These are phyloP conservation scores for Trogon surrucura DNA, from an alignment of 2,113 vertebrate species.

Conservation along the genomic window DNA sequence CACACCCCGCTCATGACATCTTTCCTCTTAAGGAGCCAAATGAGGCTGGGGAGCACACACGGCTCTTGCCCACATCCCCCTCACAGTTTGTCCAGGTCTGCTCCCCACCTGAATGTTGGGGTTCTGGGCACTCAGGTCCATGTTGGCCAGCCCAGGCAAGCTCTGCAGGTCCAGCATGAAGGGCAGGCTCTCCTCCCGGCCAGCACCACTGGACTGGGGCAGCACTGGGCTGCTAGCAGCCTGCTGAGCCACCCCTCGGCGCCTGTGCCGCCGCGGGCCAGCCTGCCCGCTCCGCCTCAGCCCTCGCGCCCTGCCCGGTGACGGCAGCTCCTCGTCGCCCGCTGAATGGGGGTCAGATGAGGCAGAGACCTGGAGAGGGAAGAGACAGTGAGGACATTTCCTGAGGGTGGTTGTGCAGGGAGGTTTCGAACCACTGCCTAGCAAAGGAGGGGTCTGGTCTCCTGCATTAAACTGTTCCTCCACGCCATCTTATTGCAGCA, in stretches of 20 bases:
- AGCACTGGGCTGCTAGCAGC: conserved; percentile 20
- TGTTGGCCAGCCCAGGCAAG: conserved; percentile 83
- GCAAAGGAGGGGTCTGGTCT: neutral
- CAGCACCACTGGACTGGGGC: conserved; percentile 42
- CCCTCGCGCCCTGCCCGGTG: conserved; percentile 74
- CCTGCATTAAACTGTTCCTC: neutral
- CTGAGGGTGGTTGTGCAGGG: neutral
- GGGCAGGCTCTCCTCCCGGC: conserved; percentile 77
- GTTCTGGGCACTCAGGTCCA: conserved; percentile 85
- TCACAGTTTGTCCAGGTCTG: rapidly evolving
- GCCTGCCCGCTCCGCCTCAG: conserved; percentile 33
- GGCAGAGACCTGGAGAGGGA: conserved; percentile 71
- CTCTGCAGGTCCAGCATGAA: conserved; percentile 88
- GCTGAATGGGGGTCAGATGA: neutral
- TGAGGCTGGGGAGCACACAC: neutral
- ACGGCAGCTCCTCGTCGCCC: conserved; percentile 52
- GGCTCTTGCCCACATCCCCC: rapidly evolving
- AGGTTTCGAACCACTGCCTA: neutral
- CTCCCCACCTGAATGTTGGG: conserved; percentile 90
- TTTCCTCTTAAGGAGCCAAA: neutral
- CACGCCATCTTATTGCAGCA: neutral
- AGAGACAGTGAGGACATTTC: neutral
- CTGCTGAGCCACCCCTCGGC: conserved; percentile 43
- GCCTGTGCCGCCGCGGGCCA: conserved; percentile 60
- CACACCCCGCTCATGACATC: rapidly evolving